Evolutionary conservation across 2,888 invertebrate species (phyloP).

Genomic region (Ophion ventricosus): DNA sequence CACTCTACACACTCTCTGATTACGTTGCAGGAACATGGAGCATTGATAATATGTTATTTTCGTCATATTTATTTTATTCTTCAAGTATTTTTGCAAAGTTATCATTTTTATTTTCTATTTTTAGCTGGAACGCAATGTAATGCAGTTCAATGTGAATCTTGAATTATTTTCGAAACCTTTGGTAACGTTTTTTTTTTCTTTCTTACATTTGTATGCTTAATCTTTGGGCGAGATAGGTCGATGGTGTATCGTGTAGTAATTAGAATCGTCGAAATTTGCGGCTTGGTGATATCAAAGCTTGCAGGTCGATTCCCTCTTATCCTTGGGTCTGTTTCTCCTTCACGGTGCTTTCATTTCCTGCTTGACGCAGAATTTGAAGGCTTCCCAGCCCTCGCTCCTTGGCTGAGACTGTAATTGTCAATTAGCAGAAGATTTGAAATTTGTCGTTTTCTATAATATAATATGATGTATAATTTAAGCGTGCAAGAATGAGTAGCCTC

Average conservation of each 20-base stretch:
- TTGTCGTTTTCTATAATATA: not conserved
- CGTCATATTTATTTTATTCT: not conserved
- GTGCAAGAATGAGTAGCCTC: no score
- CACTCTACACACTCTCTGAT: conserved; percentile 13
- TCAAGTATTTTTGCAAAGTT: no score
- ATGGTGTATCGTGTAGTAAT: not conserved
- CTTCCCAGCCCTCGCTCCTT: conserved; percentile 96
- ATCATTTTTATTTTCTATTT: no score
- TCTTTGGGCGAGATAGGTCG: conserved; percentile 45
- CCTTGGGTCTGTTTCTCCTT: conserved; percentile 22
- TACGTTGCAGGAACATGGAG: no score
- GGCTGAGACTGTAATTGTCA: conserved; percentile 89
- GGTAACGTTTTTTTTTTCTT: conserved; percentile 8
- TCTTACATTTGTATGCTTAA: not conserved
- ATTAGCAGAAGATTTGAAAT: not conserved
- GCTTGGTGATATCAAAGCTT: not conserved
- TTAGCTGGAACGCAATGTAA: not conserved
- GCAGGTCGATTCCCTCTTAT: not conserved
- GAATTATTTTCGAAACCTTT: not conserved
- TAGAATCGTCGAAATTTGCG: not conserved
- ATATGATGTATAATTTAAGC: no score
- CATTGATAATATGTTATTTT: not conserved
- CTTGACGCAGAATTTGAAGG: conserved; percentile 95
- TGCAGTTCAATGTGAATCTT: not conserved
- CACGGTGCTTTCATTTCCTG: conserved; percentile 93